Base-by-base conservation (phyloP, 2,797 vertebrate genomes). In the Geotrypetes seraphini region DNA sequence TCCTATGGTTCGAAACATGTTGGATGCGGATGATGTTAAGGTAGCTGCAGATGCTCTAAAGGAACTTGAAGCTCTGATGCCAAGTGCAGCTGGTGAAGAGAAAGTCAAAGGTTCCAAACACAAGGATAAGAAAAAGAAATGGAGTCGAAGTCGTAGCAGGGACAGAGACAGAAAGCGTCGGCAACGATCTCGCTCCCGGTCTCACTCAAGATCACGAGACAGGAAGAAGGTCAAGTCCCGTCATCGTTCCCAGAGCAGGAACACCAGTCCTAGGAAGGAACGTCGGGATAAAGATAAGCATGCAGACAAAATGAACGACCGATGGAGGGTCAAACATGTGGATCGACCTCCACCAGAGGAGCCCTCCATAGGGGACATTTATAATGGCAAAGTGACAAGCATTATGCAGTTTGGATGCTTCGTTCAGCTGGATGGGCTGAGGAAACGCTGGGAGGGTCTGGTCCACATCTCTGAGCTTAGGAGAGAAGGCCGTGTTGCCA, bases 401-500 rank as follows among this genome's bases (percentile, higher is more conserved):
- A 97, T 99, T 47, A 97, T 99, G 96, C 96, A 97, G 53, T 99
- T 99, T 39, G 96, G 96, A 2, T 99, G 96, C 65, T 98, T 99
- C 25, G 96, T 98, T 35, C 96, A 99, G 57, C 81, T 99, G 32
- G 96, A 99, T 52, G 96, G 96, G 5, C 66, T 99, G 1, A 85
- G 96, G 95, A 99, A 99, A 53, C 92, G 96, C 1, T 99, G 96
- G 95, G 96, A 99, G 60, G 96, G 96, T 16, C 42, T 99, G 61
- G 96, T 99, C 7, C 96, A 99, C 57, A 99, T 98, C 52, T 99
- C 96, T 0, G 96, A 99, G 66, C 86, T 99, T 41, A 82, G 95
- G 5, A 63, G 95, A 37, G 96, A 99, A 34, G 96, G 96, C 3
- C 83, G 95, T 0, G 95, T 99, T 24, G 92, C 95, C 39, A 98